Conservation (phyloP, 2,888 invertebrate genomes). For the Drosophila mulleri region DNA sequence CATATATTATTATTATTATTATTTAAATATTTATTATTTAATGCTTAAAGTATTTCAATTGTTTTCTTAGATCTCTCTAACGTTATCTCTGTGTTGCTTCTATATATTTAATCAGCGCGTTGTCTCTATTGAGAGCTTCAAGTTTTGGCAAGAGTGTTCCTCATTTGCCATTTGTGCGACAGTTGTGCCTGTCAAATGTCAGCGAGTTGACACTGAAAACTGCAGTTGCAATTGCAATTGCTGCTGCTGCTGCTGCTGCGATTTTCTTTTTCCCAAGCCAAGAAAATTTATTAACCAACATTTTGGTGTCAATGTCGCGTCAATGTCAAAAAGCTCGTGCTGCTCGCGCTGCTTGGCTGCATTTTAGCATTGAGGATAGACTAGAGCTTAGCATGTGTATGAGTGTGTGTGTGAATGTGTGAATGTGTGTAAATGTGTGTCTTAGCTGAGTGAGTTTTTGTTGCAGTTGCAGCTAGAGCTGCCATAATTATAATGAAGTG, state of each 20-base stretch:
- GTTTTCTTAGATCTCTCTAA: too few species aligned
- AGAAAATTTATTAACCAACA: conserved; percentile 71
- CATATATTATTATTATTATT: not conserved
- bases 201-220: conserved; percentile 55
- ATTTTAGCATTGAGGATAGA: conserved; percentile 18
- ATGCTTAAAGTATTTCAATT: too few species aligned
- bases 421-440: conserved; percentile 11
- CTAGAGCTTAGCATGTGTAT: not conserved
- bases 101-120: conserved; percentile 11
- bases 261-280: conserved; percentile 38
- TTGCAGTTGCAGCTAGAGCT: conserved; percentile 47
- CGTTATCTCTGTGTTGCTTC: not conserved
- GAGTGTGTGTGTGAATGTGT: not conserved
- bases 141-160: conserved; percentile 10
- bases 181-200: conserved; percentile 47
- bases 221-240: conserved; percentile 7
- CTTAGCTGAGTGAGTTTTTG: conserved; percentile 41
- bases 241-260: conserved; percentile 15
- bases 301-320: conserved; percentile 77
- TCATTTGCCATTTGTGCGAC: conserved; percentile 13
- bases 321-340: conserved; percentile 67
- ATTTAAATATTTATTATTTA: not conserved
- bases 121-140: not conserved
- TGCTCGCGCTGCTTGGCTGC: conserved; percentile 20
- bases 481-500: conserved; percentile 80